phyloP scores from a whole-genome alignment of 2,797 vertebrate species.

The Falco peregrinus region DNA sequence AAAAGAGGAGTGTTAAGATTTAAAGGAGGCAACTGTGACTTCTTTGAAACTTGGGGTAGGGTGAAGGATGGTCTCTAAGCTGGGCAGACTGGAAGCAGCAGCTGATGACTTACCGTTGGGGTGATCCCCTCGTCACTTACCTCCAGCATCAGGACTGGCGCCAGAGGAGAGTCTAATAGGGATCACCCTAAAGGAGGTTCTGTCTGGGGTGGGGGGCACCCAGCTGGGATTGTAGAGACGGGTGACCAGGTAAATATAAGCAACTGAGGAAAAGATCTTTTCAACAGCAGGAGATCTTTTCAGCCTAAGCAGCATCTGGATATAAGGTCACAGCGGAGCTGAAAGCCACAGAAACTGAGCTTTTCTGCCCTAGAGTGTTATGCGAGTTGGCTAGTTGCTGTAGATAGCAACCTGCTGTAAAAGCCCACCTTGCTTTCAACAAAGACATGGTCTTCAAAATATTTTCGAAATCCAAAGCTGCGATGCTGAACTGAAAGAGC shows the following conservation, averaged over 20 bases:
- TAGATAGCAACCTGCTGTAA: not conserved
- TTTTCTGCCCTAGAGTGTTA: not conserved
- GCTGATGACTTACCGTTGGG: not conserved
- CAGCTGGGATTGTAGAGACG: not conserved
- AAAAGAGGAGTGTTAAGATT: not conserved
- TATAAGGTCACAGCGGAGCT: not conserved
- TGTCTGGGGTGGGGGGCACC: not conserved
- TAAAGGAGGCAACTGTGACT: not conserved
- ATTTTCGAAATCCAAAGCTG: not conserved
- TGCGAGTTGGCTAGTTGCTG: not conserved
- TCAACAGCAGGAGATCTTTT: not conserved
- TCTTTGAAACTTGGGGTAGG: not conserved
- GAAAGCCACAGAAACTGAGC: not conserved
- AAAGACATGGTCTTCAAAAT: not conserved
- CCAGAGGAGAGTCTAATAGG: not conserved
- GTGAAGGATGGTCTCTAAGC: not conserved
- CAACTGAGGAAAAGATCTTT: not conserved
- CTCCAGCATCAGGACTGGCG: rapidly evolving
- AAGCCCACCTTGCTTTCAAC: not conserved
- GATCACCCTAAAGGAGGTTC: not conserved
- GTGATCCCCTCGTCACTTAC: not conserved
- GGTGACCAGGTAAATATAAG: not conserved
- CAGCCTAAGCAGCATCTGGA: not conserved
- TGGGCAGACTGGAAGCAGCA: not conserved
- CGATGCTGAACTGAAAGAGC: not conserved